Base-by-base conservation (phyloP, 2,888 invertebrate genomes). In the Parochlus steinenii region DNA sequence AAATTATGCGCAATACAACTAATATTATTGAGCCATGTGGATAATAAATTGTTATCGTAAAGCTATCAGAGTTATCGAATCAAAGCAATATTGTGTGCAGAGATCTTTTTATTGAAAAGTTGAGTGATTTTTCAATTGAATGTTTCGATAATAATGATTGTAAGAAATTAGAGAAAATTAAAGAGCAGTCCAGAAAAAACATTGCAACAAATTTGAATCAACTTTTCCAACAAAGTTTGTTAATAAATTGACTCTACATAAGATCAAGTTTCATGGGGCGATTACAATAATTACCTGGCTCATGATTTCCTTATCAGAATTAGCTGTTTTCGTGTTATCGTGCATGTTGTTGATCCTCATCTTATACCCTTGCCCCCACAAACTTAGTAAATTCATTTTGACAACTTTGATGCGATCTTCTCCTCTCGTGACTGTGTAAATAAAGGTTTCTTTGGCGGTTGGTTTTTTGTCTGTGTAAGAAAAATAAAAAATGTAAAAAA, bases 341-440 rank as follows among this genome's bases (percentile, higher is more conserved):
- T 69, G 69, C 48, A 74, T 71, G 50, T 78, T 78, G 56, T 75
- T 75, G 50, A 78, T 78, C 45, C 75, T 64, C 50, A 78, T 65
- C 47, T 67, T 67, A 46, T 71, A 71, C 47, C 69, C 71, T 46
- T 67, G 64, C 46, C 67, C 69, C 78, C 78, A 78, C 52, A 76
- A 73, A 43, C 72, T 68, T 51, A 66, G 59, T 50, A 78, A 55
- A 42, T 68, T 65, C 45, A 68, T 66, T 55, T 63, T 67, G 43
- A 67, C 57, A 45, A 73, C 65, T 53, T 71, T 70, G 56, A 68
- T 67, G 43, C 69, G 54, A 39, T 63, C 66, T 45, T 54, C 57
- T 39, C 53, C 52, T 18, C 52, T 52, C 41, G 53, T 54, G 40
- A 74, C 64, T 43, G 72, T 70, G 63, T 67, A 74, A 50, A 75